Evolutionary conservation across 2,797 vertebrate genomes (phyloP).

Genomic region (Coendou prehensilis): DNA sequence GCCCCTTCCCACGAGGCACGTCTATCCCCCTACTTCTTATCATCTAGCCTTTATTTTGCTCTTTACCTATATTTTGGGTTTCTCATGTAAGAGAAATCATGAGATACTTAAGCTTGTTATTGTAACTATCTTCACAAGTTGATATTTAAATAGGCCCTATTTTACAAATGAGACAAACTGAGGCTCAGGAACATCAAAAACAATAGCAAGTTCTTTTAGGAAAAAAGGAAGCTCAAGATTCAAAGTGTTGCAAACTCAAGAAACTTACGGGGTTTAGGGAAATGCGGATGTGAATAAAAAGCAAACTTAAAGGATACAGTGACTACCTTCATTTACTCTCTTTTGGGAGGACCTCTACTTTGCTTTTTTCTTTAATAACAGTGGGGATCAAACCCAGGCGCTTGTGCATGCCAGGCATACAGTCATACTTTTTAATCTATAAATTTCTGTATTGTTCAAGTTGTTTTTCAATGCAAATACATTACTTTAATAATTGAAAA

Average conservation of each 20-base stretch:
- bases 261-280: neutral
- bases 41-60: neutral
- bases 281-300: neutral
- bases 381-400: neutral
- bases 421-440: neutral
- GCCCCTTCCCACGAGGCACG: neutral
- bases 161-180: slow-evolving; percentile 28
- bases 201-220: neutral
- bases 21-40: neutral
- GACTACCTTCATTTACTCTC: neutral
- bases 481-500: slow-evolving; percentile 25
- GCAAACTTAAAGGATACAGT: neutral
- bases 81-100: neutral
- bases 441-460: neutral
- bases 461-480: neutral
- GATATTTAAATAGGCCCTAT: neutral
- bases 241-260: neutral
- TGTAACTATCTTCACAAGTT: neutral
- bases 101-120: neutral
- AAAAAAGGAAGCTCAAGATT: neutral
- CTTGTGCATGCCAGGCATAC: too few relatives aligned
- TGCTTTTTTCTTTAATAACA: neutral
- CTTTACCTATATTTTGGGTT: neutral
- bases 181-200: neutral
- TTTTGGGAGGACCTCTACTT: neutral